These are phyloP conservation scores for Anagrus nilaparvatae DNA, from an alignment of 1,140 invertebrate genomes.

Conservation along the genomic window DNA sequence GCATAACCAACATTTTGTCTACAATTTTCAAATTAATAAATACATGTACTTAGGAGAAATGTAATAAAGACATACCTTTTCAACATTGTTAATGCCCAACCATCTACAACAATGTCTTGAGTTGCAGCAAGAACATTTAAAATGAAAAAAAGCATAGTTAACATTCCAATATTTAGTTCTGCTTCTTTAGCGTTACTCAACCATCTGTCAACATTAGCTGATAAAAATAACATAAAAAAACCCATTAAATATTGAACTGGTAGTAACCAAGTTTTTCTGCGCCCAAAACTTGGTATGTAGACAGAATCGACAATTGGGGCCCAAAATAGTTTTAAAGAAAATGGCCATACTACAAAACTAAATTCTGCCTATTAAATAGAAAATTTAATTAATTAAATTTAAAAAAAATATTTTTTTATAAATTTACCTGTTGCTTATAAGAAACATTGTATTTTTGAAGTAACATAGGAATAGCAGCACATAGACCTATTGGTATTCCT, in stretches of 20 bases:
- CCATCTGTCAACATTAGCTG: constrained; percentile 61
- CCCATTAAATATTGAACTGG: constrained; percentile 82
- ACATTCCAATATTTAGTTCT: constrained; percentile 66
- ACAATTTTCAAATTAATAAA: constrained; percentile 11
- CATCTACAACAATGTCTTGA: constrained; percentile 99
- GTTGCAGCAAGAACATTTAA: constrained; percentile 96
- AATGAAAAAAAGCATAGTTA: constrained; percentile 82
- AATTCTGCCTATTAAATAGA: constrained; percentile 76
- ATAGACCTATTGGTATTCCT: constrained; percentile 91
- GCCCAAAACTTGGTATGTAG: constrained; percentile 72
- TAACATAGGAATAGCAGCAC: constrained; percentile 89
- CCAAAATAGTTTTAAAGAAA: constrained; percentile 95
- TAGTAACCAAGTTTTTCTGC: constrained; percentile 95
- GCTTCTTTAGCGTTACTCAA: constrained; percentile 50
- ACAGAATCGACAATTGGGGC: constrained; percentile 94
- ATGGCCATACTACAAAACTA: constrained; percentile 97
- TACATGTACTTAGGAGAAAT: not conserved
- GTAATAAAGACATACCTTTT: constrained; percentile 51
- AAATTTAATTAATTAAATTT: not conserved
- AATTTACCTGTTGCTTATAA: constrained; percentile 67
- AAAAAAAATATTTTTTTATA: constrained; percentile 1
- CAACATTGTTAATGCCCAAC: constrained; percentile 98
- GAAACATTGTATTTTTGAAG: constrained; percentile 83
- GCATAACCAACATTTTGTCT: constrained; percentile 95
- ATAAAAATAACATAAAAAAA: constrained; percentile 76